A percentile compares a stretch with the other conserved stretches of the same genome.
Conservation (phyloP, 2,113 vertebrate genomes). For the Ameiurus melas region DNA sequence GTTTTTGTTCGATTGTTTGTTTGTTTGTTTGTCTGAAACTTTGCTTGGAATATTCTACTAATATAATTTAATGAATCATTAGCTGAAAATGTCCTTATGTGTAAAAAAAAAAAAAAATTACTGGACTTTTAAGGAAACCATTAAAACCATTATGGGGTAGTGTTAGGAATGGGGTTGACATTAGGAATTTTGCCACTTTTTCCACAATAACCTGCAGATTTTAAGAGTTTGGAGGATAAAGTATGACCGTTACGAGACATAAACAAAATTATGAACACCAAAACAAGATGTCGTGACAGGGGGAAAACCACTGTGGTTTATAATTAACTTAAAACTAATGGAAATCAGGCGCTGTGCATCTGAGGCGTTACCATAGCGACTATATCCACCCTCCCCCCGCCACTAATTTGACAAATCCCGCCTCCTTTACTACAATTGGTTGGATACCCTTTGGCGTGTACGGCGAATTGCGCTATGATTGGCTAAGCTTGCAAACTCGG, state of each 20-base stretch:
- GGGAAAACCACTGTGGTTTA: neutral
- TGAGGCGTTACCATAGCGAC: slow-evolving; percentile 23
- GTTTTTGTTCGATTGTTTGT: no score
- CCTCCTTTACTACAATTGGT: neutral
- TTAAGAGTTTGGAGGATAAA: neutral
- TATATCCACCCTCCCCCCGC: neutral
- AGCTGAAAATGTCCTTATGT: neutral
- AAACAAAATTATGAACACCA: neutral
- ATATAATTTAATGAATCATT: neutral
- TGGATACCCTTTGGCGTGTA: neutral
- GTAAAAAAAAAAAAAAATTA: neutral
- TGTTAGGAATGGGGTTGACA: neutral
- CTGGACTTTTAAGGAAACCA: neutral
- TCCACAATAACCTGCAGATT: neutral
- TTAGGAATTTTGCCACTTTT: neutral
- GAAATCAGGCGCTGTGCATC: slow-evolving; percentile 24
- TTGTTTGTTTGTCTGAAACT: no score
- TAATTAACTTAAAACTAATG: slow-evolving; percentile 38
- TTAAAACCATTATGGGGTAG: neutral
- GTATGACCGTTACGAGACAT: neutral
- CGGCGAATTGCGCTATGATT: neutral
- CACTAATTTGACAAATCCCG: neutral
- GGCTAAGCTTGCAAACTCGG: neutral
- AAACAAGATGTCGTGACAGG: neutral
- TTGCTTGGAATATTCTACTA: no score